Percentiles rank a stretch among this genome's conserved stretches.
These are phyloP conservation scores for Rattus norvegicus DNA, from an alignment of 2,113 vertebrate genomes.

Conservation along the genomic window GRCr8 NC_086032.1:39143501-39144000, in stretches of 20 bases:
- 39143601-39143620: not conserved
- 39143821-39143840: not conserved
- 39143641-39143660: not conserved
- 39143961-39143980: not conserved
- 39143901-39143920: not conserved
- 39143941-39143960: not conserved
- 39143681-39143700: not conserved
- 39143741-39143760: not conserved
- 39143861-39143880: not conserved
- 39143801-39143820: not conserved
- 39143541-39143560: not conserved
- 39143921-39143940: not conserved
- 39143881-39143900: not conserved
- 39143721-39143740: not conserved
- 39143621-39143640: not conserved
- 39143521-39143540: not conserved
- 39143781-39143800: not conserved
- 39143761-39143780: not conserved
- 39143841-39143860: not conserved
- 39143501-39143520: not conserved
- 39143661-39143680: not conserved
- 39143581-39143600: not conserved
- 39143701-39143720: not conserved
- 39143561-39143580: not conserved
- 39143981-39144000: not conserved